These are phyloP conservation scores for Phenganax marumi DNA, from an alignment of 92 coral and sea anemone genomes.

Conservation along the genomic window DNA sequence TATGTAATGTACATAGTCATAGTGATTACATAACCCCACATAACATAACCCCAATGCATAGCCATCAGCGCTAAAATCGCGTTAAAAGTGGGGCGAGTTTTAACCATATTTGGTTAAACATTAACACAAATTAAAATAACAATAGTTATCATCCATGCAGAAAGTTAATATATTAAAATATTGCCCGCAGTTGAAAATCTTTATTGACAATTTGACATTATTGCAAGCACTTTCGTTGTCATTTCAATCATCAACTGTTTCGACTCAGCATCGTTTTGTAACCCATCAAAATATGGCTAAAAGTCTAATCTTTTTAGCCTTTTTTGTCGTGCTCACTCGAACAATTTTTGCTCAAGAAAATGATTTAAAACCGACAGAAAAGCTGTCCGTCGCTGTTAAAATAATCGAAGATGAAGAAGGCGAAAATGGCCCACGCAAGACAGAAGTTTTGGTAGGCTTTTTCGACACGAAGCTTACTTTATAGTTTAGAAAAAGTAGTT, in stretches of 20 bases:
- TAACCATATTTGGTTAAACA: not conserved
- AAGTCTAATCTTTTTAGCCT: not conserved
- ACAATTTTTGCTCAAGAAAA: conserved; percentile 7
- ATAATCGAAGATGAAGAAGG: conserved; percentile 1
- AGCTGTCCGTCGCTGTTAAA: not conserved
- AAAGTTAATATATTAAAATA: conserved; percentile 9
- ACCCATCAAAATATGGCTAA: not conserved
- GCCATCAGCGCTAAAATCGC: too few relatives aligned
- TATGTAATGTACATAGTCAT: too few relatives aligned
- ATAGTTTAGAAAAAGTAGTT: not conserved
- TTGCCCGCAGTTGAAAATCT: not conserved
- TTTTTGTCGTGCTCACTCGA: not conserved
- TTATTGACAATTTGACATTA: not conserved
- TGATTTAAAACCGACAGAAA: not conserved
- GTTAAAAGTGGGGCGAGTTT: not conserved
- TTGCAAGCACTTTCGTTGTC: not conserved
- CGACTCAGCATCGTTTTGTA: not conserved
- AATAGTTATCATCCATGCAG: conserved; percentile 13
- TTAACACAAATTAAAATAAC: not conserved
- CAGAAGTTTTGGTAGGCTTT: conserved; percentile 2
- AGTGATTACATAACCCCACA: too few relatives aligned
- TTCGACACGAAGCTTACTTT: not conserved
- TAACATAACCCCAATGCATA: too few relatives aligned
- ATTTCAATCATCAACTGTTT: not conserved
- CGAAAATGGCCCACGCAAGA: not conserved